phyloP scores from a whole-genome alignment of 2,797 vertebrate genomes.

The Sebastes melanostomus region DNA sequence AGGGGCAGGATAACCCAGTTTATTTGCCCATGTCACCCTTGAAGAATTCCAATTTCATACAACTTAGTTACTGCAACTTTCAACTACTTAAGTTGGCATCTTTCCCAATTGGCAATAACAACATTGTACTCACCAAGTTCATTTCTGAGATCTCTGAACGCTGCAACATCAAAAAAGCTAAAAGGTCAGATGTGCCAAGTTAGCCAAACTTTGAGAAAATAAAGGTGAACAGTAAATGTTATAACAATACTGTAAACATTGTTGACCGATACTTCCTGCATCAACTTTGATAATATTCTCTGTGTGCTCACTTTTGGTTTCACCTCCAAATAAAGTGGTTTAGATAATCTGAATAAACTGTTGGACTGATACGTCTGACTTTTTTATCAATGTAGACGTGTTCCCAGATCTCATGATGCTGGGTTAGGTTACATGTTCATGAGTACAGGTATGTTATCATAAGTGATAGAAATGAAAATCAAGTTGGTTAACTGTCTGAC shows the following conservation, averaged over 20 bases:
- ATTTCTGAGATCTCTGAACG: neutral
- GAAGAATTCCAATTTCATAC: neutral
- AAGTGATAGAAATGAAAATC: neutral
- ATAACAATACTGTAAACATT: neutral
- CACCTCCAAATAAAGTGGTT: neutral
- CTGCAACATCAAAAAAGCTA: too few relatives aligned
- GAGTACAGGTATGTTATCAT: neutral
- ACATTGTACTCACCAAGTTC: neutral
- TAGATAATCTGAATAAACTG: neutral
- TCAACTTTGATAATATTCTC: neutral
- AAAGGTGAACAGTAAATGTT: neutral
- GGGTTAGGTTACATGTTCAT: neutral
- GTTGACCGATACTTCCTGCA: neutral
- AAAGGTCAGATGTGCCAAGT: neutral
- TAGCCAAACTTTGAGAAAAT: too few relatives aligned
- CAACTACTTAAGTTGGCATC: neutral
- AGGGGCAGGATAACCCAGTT: neutral
- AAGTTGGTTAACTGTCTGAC: neutral
- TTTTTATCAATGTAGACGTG: neutral
- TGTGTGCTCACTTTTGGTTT: neutral
- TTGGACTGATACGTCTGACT: neutral
- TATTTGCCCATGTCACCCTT: neutral
- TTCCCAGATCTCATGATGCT: neutral
- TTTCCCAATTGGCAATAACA: neutral
- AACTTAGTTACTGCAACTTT: neutral